Base-by-base conservation (phyloP, 1,140 invertebrate species). In the Phthorimaea operculella region DNA sequence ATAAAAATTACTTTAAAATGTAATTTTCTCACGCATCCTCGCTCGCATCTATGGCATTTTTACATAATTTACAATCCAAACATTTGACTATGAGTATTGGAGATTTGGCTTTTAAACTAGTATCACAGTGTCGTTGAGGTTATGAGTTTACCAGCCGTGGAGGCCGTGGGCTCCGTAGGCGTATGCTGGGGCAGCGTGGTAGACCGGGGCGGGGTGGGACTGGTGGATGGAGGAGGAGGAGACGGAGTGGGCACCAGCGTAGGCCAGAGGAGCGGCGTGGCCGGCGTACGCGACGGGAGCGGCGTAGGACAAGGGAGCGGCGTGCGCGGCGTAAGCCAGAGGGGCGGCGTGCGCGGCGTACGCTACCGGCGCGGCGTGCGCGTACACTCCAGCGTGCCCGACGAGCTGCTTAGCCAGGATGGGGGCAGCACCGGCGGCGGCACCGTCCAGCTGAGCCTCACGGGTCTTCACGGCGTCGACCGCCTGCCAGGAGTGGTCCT, bases 361-460 rank as follows among this genome's bases (percentile, higher is more conserved):
- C 52, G 42, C 70, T 55, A 62, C 60, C 7, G 63, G 68, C 36
- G 49, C 58, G 21, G 67, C 64, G 17, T 48, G 58, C 17, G 56
- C 62, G 15, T 52, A 66, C 44, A 56, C 49, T 18, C 60, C 61
- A 10, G 44, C 69, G 55, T 78, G 76, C 2, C 75, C 79, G 21
- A 63, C 78, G 47, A 83, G 55, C 59, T 79, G 76, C 56, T 76
- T 76, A 61, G 80, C 78, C 39, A 83, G 66, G 33, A 88, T 71
- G 64, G 88, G 87, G 52, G 87, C 86, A 47, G 86, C 85, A 63
- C 88, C 89, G 48, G 86, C 86, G 79, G 87, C 88, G 63, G 79
- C 84, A 61, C 88, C 88, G 59, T 87, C 82, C 58, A 88, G 76
- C 74, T 87, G 85, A 60, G 88, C 88, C 58, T 83, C 76, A 33